Evolutionary conservation across 2,888 invertebrate genomes (phyloP), one percentile per base, ranked within the genome.

Genomic region (Ormia ochracea): DNA sequence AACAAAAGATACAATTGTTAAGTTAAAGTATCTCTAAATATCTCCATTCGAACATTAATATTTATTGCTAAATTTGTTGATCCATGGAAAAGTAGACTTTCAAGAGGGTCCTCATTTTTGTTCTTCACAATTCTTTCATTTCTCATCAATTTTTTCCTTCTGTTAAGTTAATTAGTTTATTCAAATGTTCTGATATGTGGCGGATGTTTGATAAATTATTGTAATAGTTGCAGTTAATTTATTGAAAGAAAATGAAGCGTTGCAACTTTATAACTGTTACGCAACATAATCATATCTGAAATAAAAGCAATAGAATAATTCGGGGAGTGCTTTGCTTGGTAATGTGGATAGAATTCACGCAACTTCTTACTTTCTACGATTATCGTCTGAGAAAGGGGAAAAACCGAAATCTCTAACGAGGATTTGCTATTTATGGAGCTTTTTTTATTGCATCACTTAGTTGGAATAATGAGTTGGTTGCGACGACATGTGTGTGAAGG

Each of bases 1-100:
- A 66, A 21, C 33, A 59, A 70, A 54, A 61, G 14, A 63, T 31
- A 63, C 36, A 38, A 36, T 36, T 31, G 54, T 54, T 10, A 50
- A 19, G 17, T 12, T 50, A n/a, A 21, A 56, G 31, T 63, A 63
- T 61, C 38, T 48, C 23, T 14, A 33, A 52, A 52, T 41, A 72
- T 52, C 31, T 54, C 14, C 12, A 36, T 43, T 43, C 12, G 26
- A 54, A 65, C 23, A 43, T 17, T 59, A 66, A 75, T 52, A 65
- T 65, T 28, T 38, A 23, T 28, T 38, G 26, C 12, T 5, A 2
- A 5, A 0, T 21, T 14, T 50, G 23, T 28, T 52, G n/a, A n/a
- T 38, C 21, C 4, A 12, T 6, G 19, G 17, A 21, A 36, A 36
- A 48, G 23, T 7, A 6, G n/a, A 17, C 26, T 48, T 19, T 19